phyloP scores from a whole-genome alignment of 2,888 invertebrate genomes.

The Drosophila eohydei region DNA sequence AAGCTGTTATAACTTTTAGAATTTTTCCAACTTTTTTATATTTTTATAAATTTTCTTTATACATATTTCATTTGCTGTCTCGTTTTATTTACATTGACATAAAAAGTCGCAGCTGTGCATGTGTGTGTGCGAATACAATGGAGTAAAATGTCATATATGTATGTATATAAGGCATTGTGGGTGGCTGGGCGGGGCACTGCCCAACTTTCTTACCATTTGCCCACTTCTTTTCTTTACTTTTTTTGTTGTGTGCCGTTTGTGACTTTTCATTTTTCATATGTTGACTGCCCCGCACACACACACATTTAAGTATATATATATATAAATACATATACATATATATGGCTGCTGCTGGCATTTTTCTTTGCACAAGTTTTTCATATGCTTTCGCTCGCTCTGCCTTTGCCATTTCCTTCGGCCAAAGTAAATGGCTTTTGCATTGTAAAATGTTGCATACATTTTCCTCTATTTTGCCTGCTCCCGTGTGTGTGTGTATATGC shows the following conservation, averaged over 20 bases:
- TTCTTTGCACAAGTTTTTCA: conserved; percentile 16
- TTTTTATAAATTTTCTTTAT: conserved; percentile 31
- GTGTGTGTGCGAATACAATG: conserved; percentile 54
- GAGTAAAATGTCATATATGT: conserved; percentile 45
- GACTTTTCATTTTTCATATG: conserved; percentile 82
- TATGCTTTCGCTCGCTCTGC: conserved; percentile 19
- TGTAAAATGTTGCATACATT: conserved; percentile 82
- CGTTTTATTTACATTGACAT: conserved; percentile 79
- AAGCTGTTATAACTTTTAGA: conserved; percentile 63
- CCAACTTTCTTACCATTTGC: conserved; percentile 31
- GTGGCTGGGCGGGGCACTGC: conserved; percentile 26
- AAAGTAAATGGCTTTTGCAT: conserved; percentile 80
- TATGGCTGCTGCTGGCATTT: conserved; percentile 21
- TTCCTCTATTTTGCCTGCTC: conserved; percentile 74
- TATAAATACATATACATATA: conserved; percentile 3
- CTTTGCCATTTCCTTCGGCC: conserved; percentile 18
- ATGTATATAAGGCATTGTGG: conserved; percentile 43
- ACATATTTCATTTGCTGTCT: conserved; percentile 78
- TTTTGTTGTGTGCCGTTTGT: conserved; percentile 47
- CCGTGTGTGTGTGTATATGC: conserved; percentile 34
- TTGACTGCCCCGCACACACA: conserved; percentile 58
- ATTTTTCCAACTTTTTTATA: conserved; percentile 43
- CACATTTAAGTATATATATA: conserved; percentile 11
- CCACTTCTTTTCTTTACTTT: conserved; percentile 7
- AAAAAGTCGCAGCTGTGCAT: conserved; percentile 49